Percentiles rank a stretch among this genome's conserved stretches.
Evolutionary conservation across 2,113 vertebrate genomes (phyloP).

Genomic region (Copsychus sechellarum): DNA sequence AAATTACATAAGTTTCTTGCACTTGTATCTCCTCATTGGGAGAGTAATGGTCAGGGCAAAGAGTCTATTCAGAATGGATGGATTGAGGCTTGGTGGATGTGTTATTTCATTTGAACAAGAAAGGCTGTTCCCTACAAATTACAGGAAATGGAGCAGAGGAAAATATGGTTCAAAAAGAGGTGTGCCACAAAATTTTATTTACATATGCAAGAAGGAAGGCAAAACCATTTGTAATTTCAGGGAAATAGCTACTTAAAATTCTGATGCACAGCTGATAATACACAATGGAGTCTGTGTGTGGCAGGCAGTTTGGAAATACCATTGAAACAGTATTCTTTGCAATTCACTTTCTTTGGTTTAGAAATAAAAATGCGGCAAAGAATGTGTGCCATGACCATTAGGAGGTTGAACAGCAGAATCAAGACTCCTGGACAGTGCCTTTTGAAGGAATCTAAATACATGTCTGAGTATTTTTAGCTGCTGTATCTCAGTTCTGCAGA

Average conservation of each 20-base stretch:
- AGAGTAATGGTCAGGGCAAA: neutral
- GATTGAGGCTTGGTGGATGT: neutral
- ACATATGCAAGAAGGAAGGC: neutral
- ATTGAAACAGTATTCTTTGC: neutral
- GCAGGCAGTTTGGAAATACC: neutral
- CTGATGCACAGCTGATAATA: neutral
- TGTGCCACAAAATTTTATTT: neutral
- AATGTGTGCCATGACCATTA: neutral
- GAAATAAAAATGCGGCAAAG: neutral
- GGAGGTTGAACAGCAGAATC: neutral
- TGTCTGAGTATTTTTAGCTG: neutral
- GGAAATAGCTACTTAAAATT: conserved; percentile 20
- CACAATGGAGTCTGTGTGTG: neutral
- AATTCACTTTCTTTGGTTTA: neutral
- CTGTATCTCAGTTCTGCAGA: neutral
- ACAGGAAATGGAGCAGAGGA: neutral
- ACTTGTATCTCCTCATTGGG: neutral
- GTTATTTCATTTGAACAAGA: neutral
- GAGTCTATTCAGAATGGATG: neutral
- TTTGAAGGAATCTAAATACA: neutral
- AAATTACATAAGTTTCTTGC: neutral
- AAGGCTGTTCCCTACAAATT: neutral
- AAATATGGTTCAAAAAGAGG: neutral
- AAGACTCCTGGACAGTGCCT: neutral
- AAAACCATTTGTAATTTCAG: conserved; percentile 25